Conservation (phyloP, 2,797 vertebrate genomes). For the Sebastiscus albofasciatus region DNA sequence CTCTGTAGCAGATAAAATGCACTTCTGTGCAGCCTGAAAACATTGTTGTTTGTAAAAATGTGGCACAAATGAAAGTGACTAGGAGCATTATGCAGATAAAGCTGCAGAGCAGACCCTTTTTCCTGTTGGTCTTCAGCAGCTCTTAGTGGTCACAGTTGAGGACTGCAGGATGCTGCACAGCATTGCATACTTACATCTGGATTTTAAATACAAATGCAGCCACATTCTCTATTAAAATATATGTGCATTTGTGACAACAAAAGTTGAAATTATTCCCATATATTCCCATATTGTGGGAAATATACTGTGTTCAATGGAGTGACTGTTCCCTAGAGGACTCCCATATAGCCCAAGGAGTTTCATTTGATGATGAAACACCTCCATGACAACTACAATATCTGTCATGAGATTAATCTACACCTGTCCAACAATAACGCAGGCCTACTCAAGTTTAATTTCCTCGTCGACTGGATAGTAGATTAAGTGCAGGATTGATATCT, state of each 20-base stretch:
- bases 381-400: neutral
- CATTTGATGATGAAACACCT: neutral
- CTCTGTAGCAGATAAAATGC: neutral
- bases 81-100: constrained; percentile 33
- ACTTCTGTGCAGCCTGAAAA: neutral
- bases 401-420: neutral
- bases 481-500: neutral
- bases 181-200: neutral
- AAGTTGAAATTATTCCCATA: no score
- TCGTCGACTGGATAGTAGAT: neutral
- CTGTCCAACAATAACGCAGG: neutral
- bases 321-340: neutral
- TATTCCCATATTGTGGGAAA: neutral
- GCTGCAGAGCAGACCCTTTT: neutral
- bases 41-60: neutral
- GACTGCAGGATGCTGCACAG: constrained; percentile 20
- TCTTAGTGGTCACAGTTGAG: constrained; percentile 49
- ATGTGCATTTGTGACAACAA: neutral
- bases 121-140: constrained; percentile 62
- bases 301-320: neutral
- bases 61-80: constrained; percentile 23
- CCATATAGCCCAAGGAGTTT: neutral
- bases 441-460: neutral
- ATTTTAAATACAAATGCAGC: neutral
- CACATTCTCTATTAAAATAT: neutral